Base-by-base conservation (phyloP, 2,888 invertebrate genomes). In the Orthosia gothica region DNA sequence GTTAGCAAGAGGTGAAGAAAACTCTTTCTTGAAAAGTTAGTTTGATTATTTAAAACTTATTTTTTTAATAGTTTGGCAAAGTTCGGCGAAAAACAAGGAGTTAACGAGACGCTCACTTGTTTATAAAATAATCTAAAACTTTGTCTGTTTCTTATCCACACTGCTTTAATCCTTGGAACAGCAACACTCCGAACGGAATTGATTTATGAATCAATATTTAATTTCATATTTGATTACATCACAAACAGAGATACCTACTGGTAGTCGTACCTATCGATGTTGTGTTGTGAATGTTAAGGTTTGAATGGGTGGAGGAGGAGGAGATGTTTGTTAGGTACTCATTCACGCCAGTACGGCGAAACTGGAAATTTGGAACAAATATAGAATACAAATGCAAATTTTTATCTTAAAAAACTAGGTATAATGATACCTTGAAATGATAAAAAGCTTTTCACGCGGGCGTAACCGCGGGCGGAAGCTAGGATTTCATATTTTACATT, bases 141-240 rank as follows among this genome's bases (percentile, higher is more conserved):
- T 45, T 23, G 11, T 52, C 13, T 0, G 7, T 23, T 47, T 58
- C 68, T 40, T 82, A 76, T 82, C 72, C 67, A 54, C 1, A 23
- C 26, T 58, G 16, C 16, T 23, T 20, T 23, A 47, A 59, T 79
- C 59, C 9, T 15, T 2, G 57, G 4, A 47, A 62, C 32, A 47
- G 7, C 58, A 59, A 50, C 18, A 61, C 50, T 57, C 32, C 18
- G n/a, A 73, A 66, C 47, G 26, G 47, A 80, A 76, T 76, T 75
- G 47, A 80, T 68, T 65, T 54, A 59, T 45, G 16, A 83, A 73
- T 76, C 54, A 66, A 84, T 81, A 79, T 61, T 74, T 54, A 40
- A 69, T 74, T 78, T 64, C 45, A 63, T 69, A 63, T 70, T 71
- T 64, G 20, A 69, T 72, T 81, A 71, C 18, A 70, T 70, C 52